Conservation (phyloP, 2,797 vertebrate genomes). For the Rhynchonycteris naso region DNA sequence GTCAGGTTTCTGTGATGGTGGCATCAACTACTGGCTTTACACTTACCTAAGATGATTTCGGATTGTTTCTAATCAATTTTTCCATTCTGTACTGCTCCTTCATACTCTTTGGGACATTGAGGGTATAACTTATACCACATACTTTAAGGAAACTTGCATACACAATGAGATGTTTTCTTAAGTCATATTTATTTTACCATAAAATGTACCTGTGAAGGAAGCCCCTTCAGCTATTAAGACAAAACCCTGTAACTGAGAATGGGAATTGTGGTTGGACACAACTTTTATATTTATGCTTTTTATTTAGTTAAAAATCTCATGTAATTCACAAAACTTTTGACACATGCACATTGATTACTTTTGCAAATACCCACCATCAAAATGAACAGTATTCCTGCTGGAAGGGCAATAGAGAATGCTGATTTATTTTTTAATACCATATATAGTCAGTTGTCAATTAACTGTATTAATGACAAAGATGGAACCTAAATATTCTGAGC, state of each 20-base stretch:
- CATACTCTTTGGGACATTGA: not conserved
- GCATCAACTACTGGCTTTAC: too few species aligned
- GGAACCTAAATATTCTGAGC: not conserved
- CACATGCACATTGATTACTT: conserved; percentile 1
- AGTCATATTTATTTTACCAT: not conserved
- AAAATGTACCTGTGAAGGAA: not conserved
- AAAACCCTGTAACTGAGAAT: not conserved
- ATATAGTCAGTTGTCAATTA: conserved; percentile 8
- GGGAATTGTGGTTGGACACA: not conserved
- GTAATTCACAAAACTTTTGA: not conserved
- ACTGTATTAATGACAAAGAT: conserved; percentile 13
- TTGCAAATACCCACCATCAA: conserved; percentile 16
- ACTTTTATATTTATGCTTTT: not conserved
- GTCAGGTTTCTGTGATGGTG: too few species aligned
- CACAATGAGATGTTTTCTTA: not conserved
- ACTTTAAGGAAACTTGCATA: not conserved
- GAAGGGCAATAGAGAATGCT: not conserved
- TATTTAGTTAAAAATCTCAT: not conserved
- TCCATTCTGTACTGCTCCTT: not conserved
- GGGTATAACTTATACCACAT: not conserved
- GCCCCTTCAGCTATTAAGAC: not conserved
- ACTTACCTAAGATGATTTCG: not conserved
- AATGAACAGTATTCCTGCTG: conserved; percentile 15
- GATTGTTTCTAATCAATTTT: not conserved
- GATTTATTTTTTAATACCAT: conserved; percentile 43